These are phyloP conservation scores for Dipodomys spectabilis DNA, from an alignment of 2,113 vertebrate species.

Conservation along the genomic window DNA sequence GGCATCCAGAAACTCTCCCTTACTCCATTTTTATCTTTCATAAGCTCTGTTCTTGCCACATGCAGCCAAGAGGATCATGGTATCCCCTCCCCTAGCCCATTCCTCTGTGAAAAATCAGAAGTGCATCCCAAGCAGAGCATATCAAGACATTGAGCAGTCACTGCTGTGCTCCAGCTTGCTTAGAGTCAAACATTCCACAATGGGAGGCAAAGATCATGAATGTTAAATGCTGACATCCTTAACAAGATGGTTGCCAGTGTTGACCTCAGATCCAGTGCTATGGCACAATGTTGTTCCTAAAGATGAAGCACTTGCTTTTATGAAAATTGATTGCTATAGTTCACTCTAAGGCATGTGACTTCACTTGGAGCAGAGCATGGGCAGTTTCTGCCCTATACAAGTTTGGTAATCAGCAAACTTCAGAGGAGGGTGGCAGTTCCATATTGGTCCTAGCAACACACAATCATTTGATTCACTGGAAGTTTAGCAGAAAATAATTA, in stretches of 20 bases:
- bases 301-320: too few relatives aligned
- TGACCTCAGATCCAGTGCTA: background rate
- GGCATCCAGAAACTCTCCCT: background rate
- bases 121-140: background rate
- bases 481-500: background rate
- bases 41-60: background rate
- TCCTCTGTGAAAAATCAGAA: background rate
- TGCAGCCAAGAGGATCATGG: background rate
- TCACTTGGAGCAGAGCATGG: background rate
- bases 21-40: background rate
- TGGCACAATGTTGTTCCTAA: too few relatives aligned
- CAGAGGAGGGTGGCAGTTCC: background rate
- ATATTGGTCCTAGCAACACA: background rate
- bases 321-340: background rate
- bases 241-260: rapidly evolving
- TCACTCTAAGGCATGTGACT: background rate
- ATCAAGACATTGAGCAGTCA: too few relatives aligned
- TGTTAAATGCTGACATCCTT: background rate
- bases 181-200: background rate
- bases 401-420: background rate
- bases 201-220: background rate
- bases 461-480: background rate
- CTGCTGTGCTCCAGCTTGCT: too few relatives aligned
- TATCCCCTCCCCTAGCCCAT: rapidly evolving
- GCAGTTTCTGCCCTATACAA: background rate